Conservation (phyloP, 2,113 vertebrate species). For the Psilopogon haemacephalus region DNA sequence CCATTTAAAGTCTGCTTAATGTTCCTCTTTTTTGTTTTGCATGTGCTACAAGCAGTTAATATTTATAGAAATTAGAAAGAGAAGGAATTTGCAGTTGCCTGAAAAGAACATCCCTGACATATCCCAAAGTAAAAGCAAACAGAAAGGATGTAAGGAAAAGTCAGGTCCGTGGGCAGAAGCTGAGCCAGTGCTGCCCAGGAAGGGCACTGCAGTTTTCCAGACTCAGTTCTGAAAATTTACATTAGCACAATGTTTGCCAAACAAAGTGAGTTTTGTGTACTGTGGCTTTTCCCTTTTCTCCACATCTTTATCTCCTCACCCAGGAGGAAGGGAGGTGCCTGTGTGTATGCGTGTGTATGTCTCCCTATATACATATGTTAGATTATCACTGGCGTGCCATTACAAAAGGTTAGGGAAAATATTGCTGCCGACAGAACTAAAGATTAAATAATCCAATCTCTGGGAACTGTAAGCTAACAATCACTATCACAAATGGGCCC, state of each 20-base stretch:
- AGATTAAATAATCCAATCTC: slow-evolving; percentile 67
- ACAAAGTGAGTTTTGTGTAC: not conserved
- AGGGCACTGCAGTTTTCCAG: not conserved
- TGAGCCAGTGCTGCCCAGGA: not conserved
- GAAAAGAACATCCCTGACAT: not conserved
- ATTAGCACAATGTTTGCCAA: slow-evolving; percentile 7
- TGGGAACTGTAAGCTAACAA: slow-evolving; percentile 77
- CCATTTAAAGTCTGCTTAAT: not conserved
- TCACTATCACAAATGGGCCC: slow-evolving; percentile 66
- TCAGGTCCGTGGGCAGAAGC: not conserved
- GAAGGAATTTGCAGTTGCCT: not conserved
- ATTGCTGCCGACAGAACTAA: slow-evolving; percentile 70
- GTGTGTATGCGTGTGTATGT: not conserved
- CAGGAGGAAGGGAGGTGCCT: not conserved
- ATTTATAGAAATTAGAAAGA: not conserved
- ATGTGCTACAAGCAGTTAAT: not conserved
- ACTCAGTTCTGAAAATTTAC: slow-evolving; percentile 22
- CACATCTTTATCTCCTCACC: not conserved
- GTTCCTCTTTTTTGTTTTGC: not conserved
- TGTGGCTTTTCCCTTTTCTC: not conserved
- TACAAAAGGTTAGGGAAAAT: slow-evolving; percentile 70
- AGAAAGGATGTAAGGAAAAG: not conserved
- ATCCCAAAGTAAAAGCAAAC: slow-evolving; percentile 3
- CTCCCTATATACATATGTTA: slow-evolving; percentile 56
- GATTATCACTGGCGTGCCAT: slow-evolving; percentile 54